Evolutionary conservation across 2,888 invertebrate species (phyloP).

Genomic region (Dilophus febrilis): DNA sequence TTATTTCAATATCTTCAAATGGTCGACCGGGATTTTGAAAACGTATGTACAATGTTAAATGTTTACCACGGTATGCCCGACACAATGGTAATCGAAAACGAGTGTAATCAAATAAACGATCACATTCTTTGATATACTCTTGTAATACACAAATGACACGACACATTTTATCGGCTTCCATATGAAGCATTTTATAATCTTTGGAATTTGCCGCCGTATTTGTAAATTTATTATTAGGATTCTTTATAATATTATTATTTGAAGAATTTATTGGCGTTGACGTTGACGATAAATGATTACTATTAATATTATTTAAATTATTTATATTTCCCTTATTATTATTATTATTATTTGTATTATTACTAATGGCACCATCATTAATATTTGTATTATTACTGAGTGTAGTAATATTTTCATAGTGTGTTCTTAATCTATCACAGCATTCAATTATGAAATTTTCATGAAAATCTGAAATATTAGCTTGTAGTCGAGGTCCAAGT

Average conservation of each 20-base stretch:
- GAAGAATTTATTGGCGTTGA: slow-evolving; percentile 3
- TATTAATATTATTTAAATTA: slow-evolving; percentile 13
- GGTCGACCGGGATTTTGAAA: slow-evolving; percentile 76
- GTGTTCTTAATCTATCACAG: slow-evolving; percentile 70
- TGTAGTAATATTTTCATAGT: slow-evolving; percentile 63
- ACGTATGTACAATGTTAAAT: slow-evolving; percentile 69
- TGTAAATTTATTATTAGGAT: no score
- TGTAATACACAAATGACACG: slow-evolving; percentile 85
- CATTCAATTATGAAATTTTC: slow-evolving; percentile 85
- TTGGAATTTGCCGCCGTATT: slow-evolving; percentile 19
- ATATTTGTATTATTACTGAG: slow-evolving; percentile 21
- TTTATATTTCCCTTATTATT: neutral
- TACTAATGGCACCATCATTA: neutral
- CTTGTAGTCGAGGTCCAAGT: slow-evolving; percentile 69
- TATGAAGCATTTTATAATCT: slow-evolving; percentile 24
- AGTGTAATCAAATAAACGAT: slow-evolving; percentile 73
- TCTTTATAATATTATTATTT: slow-evolving; percentile 11
- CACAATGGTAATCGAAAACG: slow-evolving; percentile 69
- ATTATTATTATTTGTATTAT: neutral
- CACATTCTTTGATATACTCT: slow-evolving; percentile 91
- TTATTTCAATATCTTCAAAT: slow-evolving; percentile 80
- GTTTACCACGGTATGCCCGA: slow-evolving; percentile 80
- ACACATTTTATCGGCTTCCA: slow-evolving; percentile 72
- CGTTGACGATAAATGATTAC: neutral
- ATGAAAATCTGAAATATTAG: slow-evolving; percentile 66